A percentile compares a stretch with the other conserved stretches of the same genome.
These are phyloP conservation scores for Limnephilus lunatus DNA, from an alignment of 2,888 invertebrate species.

Conservation along the genomic window DNA sequence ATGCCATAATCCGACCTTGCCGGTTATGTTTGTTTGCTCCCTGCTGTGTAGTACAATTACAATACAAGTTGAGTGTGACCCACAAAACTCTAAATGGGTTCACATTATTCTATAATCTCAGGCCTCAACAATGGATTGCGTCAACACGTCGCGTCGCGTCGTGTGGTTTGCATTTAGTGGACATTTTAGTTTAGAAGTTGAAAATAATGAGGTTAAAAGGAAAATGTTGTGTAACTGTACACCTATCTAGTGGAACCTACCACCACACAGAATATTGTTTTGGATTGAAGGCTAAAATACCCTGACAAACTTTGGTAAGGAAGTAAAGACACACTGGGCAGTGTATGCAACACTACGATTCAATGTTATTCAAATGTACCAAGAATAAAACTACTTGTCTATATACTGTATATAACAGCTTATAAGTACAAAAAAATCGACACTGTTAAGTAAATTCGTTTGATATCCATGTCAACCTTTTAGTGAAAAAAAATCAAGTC, in stretches of 20 bases:
- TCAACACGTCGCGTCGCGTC: neutral
- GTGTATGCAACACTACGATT: too few species aligned
- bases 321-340: too few species aligned
- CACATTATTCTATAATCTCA: neutral
- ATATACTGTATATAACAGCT: too few species aligned
- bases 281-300: too few species aligned
- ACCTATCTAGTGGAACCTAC: neutral
- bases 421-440: too few species aligned
- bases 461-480: too few species aligned
- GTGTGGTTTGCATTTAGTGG: neutral
- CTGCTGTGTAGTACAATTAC: neutral
- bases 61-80: neutral
- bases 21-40: neutral
- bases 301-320: too few species aligned
- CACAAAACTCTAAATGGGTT: neutral
- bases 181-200: neutral
- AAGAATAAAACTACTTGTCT: too few species aligned
- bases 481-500: too few species aligned
- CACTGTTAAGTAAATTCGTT: too few species aligned
- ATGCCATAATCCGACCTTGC: neutral
- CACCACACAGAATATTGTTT: too few species aligned
- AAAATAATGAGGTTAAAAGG: neutral
- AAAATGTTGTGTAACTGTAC: neutral
- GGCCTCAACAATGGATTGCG: neutral
- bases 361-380: too few species aligned